Evolutionary conservation across 2,797 vertebrate species (phyloP).

Genomic region (Sebastes oblongus): DNA sequence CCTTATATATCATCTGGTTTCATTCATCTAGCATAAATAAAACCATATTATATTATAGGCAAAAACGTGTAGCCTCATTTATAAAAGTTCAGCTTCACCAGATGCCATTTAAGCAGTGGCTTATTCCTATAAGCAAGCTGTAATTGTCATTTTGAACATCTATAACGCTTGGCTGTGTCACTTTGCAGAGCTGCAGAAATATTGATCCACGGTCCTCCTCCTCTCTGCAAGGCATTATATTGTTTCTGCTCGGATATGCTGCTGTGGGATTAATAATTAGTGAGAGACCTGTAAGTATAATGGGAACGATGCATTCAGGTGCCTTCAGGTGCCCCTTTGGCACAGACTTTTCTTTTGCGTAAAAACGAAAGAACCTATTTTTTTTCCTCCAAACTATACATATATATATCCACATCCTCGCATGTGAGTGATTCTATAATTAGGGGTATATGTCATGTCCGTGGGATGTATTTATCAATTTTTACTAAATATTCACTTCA

Average conservation of each 20-base stretch:
- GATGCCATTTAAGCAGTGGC: slow-evolving; percentile 56
- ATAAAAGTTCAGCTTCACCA: slow-evolving; percentile 64
- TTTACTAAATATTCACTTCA: too few species aligned
- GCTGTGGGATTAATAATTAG: slow-evolving; percentile 72
- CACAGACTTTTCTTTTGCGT: background rate
- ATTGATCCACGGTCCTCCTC: slow-evolving; percentile 86
- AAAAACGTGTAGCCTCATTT: slow-evolving; percentile 52
- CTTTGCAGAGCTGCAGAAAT: slow-evolving; percentile 86
- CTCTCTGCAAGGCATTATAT: slow-evolving; percentile 83
- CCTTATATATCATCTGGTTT: background rate
- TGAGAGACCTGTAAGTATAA: slow-evolving; percentile 85
- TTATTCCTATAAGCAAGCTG: slow-evolving; percentile 54
- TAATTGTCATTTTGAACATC: slow-evolving; percentile 72
- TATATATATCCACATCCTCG: background rate
- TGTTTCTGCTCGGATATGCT: slow-evolving; percentile 86
- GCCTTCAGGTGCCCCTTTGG: slow-evolving; percentile 4
- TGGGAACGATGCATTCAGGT: slow-evolving; percentile 75
- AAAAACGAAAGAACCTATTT: background rate
- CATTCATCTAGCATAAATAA: background rate
- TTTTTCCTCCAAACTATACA: background rate
- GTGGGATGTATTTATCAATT: too few species aligned
- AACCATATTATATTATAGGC: background rate
- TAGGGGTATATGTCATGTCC: too few species aligned
- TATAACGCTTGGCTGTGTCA: slow-evolving; percentile 64
- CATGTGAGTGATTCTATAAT: background rate